Conservation (phyloP, 2,113 vertebrate species). For the Mustelus asterias region DNA sequence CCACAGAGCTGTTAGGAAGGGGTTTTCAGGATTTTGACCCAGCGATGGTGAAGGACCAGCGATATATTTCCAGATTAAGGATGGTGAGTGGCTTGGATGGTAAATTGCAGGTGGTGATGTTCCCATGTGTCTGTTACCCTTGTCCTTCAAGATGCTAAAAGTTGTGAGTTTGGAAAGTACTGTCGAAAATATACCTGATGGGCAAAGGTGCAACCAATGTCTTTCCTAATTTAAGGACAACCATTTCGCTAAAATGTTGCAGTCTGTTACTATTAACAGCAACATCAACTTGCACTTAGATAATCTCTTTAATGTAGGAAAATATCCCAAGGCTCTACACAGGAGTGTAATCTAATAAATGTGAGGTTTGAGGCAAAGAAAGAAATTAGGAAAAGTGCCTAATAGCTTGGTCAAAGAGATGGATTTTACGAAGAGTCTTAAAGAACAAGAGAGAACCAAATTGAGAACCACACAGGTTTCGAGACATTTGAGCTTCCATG, state of each 20-base stretch:
- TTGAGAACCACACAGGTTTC: not conserved
- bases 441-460: not conserved
- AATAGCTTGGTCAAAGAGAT: not conserved
- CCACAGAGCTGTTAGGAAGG: no score
- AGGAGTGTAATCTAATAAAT: not conserved
- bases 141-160: no score
- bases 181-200: no score
- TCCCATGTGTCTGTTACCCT: no score
- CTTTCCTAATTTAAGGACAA: not conserved
- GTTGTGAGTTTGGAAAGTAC: no score
- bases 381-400: not conserved
- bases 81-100: no score
- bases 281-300: not conserved
- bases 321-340: not conserved
- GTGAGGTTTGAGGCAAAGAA: not conserved
- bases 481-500: not conserved
- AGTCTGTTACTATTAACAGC: not conserved
- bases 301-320: not conserved
- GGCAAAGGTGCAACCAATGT: not conserved
- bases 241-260: not conserved
- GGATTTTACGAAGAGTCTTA: not conserved
- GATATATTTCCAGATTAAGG: no score
- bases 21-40: no score
- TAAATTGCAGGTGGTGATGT: no score
- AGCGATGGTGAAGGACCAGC: no score